Conservation (phyloP, 2,113 vertebrate genomes). For the Martes martes region DNA sequence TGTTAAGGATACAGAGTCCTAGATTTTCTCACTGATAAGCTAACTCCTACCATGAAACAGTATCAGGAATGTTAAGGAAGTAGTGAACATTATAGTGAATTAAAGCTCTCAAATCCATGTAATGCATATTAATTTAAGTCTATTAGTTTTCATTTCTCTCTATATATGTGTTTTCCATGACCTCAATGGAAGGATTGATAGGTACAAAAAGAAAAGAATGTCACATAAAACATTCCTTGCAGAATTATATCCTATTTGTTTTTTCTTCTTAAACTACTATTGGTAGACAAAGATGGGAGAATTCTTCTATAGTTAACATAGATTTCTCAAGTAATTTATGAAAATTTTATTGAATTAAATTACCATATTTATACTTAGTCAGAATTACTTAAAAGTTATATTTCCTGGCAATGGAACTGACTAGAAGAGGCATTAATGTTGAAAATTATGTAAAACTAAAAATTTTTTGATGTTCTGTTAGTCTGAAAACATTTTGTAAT, state of each 20-base stretch:
- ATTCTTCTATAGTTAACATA: not conserved
- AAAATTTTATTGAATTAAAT: not conserved
- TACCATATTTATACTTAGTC: not conserved
- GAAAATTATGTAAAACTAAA: conserved; percentile 28
- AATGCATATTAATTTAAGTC: not conserved
- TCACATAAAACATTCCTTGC: conserved; percentile 15
- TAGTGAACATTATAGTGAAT: not conserved
- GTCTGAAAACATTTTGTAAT: conserved; percentile 17
- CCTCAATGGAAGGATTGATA: not conserved
- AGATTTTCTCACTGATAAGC: not conserved
- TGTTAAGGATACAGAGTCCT: not conserved
- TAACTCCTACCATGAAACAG: not conserved
- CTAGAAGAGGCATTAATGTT: not conserved
- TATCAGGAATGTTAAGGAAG: not conserved
- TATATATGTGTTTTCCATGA: not conserved
- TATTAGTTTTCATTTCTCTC: not conserved
- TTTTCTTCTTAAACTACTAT: conserved; percentile 7
- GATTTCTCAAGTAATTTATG: conserved; percentile 14
- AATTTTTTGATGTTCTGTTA: not conserved
- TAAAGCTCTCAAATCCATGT: not conserved
- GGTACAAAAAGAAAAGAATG: not conserved
- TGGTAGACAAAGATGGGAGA: not conserved
- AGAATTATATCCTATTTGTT: not conserved
- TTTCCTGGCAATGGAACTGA: conserved; percentile 12
- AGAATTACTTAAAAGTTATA: conserved; percentile 16